A percentile compares a stretch with the other conserved stretches of the same genome.
Conservation (phyloP, 2,797 vertebrate genomes). For the Gobionotothen gibberifrons region DNA sequence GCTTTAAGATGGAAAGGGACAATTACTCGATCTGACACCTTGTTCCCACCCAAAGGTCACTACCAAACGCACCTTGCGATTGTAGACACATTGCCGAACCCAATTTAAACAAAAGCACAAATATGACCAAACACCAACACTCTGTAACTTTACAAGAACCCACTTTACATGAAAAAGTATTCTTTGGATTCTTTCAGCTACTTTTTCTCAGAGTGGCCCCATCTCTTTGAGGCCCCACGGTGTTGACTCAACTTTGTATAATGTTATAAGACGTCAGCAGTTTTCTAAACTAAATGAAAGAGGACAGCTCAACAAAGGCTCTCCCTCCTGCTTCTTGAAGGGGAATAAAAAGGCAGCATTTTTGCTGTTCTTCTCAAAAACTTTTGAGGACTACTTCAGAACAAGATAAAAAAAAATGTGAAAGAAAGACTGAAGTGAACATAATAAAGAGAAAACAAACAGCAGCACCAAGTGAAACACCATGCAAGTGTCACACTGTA, state of each 20-base stretch:
- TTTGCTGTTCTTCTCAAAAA: constrained; percentile 15
- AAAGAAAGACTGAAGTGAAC: constrained; percentile 4
- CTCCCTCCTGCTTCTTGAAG: constrained; percentile 7
- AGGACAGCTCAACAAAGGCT: constrained; percentile 9
- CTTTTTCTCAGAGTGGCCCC: background rate
- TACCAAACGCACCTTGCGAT: background rate
- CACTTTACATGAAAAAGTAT: background rate
- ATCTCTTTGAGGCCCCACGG: constrained; percentile 3
- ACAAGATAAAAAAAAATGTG: constrained; percentile 15
- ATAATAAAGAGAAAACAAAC: constrained; percentile 26
- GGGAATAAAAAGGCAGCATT: background rate
- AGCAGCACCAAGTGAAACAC: background rate
- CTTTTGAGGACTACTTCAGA: constrained; percentile 9
- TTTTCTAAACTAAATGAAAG: constrained; percentile 28
- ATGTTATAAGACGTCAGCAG: constrained; percentile 23
- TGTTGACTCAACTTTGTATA: constrained; percentile 26
- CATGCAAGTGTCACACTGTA: background rate
- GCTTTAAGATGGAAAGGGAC: constrained; percentile 12
- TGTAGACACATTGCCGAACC: background rate
- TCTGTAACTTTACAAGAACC: background rate
- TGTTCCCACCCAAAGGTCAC: constrained; percentile 34
- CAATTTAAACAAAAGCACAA: background rate
- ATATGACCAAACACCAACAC: background rate
- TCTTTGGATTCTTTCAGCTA: background rate
- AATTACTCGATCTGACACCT: constrained; percentile 29